Percentiles rank a stretch among this genome's conserved stretches.
phyloP scores from a whole-genome alignment of 1,140 invertebrate genomes.

The Lepidotrigona ventralis region DNA sequence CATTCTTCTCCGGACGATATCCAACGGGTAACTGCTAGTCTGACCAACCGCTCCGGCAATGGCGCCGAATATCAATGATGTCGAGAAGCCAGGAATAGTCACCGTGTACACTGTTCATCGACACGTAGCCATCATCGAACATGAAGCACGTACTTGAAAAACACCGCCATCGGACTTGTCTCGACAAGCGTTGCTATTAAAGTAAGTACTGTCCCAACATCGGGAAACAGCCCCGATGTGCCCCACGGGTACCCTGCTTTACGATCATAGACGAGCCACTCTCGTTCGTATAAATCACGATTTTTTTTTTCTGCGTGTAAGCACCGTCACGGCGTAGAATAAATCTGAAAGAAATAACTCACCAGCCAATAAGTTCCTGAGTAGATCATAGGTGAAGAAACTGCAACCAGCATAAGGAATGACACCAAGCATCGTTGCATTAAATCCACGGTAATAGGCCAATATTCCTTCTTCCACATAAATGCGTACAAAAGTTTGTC shows the following conservation, averaged over 20 bases:
- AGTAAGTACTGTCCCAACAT: conserved; percentile 69
- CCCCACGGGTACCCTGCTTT: conserved; percentile 67
- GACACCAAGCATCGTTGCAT: conserved; percentile 95
- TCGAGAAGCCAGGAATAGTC: conserved; percentile 73
- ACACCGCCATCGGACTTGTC: conserved; percentile 70
- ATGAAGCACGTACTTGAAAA: conserved; percentile 74
- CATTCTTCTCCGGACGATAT: conserved; percentile 94
- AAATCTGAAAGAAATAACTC: conserved; percentile 65
- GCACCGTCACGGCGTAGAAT: conserved; percentile 48
- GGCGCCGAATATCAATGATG: conserved; percentile 92
- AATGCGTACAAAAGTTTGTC: conserved; percentile 91
- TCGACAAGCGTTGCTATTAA: conserved; percentile 68
- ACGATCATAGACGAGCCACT: conserved; percentile 61
- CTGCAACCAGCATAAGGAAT: conserved; percentile 98
- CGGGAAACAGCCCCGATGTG: conserved; percentile 69
- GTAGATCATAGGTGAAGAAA: conserved; percentile 98
- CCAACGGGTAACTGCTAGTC: conserved; percentile 96
- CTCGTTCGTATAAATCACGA: conserved; percentile 57
- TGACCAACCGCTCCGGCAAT: conserved; percentile 96
- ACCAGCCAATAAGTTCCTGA: conserved; percentile 92
- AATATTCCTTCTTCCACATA: conserved; percentile 89
- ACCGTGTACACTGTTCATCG: conserved; percentile 75
- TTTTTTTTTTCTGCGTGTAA: conserved; percentile 49
- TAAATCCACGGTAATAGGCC: conserved; percentile 93
- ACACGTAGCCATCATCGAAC: conserved; percentile 74